Evolutionary conservation across 2,888 invertebrate species (phyloP), one percentile per base, ranked within the genome.

Genomic region (Hypomecis punctinalis): DNA sequence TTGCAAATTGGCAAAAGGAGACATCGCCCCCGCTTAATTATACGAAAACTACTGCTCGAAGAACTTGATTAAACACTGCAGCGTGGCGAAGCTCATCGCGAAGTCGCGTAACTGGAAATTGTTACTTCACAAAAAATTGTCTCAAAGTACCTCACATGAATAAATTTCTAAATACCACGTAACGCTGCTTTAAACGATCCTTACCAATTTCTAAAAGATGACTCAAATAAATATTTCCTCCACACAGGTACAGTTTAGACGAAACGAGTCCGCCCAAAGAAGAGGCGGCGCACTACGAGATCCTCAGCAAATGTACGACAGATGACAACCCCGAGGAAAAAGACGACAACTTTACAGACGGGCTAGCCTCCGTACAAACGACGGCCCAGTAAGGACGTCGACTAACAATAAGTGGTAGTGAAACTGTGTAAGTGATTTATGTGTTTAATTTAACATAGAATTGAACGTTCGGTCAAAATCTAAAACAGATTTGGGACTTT

Each of bases 181-280:
- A n/a, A n/a, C n/a, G n/a, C n/a, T n/a, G n/a, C 7, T 39, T 39
- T 33, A 48, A 8, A 23, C 33, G 9, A 9, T 6, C 47, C 11
- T 5, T 7, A 36, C 10, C 10, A 33, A 47, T 5, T 6, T 6
- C 8, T 23, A 6, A 46, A 9, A 0, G 5, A 7, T 10, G 5
- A 4, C 11, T 36, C 5, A 36, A 49, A 11, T 11, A 9, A 55
- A 49, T 33, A 23, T 46, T 49, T 49, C 0, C 51, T 49, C 33
- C 51, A 73, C 65, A 23, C 84, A 95, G 95, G 70, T 96, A 95
- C 80, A 89, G 82, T 33, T 73, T 94, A 65, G 95, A 95, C 78
- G 94, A 95, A 69, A 95, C 94, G 0, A 95, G 94, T 65, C 95
- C 95, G 0, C 81, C 92, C 0, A 92, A 93, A 70, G 93, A 93